These are phyloP conservation scores for Neogale vison DNA, from an alignment of 2,113 vertebrate species.

Conservation along the genomic window DNA sequence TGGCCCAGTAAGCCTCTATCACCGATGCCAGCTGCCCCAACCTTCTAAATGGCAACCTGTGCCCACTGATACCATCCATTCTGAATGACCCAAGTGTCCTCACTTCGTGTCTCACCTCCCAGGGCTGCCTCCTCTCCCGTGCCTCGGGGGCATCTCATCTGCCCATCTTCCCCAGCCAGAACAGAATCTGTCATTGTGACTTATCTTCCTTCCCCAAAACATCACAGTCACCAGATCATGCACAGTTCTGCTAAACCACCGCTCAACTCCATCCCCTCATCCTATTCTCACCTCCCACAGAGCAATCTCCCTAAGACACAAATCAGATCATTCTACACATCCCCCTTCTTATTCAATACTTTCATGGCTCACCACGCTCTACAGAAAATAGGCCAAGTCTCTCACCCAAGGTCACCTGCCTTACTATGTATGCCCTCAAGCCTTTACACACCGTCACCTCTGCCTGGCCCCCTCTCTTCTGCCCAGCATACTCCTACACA, in stretches of 20 bases:
- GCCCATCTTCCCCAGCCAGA: not conserved
- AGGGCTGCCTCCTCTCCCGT: not conserved
- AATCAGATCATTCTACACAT: not conserved
- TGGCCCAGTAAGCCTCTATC: not conserved
- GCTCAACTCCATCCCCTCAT: not conserved
- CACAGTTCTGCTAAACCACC: not conserved
- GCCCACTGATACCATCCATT: accelerated
- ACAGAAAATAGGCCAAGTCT: not conserved
- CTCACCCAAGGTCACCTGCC: not conserved
- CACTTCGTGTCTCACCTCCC: not conserved
- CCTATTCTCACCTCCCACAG: not conserved
- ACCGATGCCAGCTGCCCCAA: not conserved
- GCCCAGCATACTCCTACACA: not conserved
- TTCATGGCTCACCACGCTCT: not conserved
- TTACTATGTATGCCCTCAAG: not conserved
- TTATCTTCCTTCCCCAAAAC: not conserved
- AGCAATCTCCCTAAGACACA: not conserved
- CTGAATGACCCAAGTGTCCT: not conserved
- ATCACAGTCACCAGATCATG: not conserved
- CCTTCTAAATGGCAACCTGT: not conserved
- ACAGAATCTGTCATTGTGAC: not conserved
- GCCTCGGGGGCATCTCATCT: not conserved
- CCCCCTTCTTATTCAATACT: not conserved
- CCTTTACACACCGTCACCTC: not conserved
- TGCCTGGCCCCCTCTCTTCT: not conserved